phyloP scores from a whole-genome alignment of 1,140 invertebrate genomes.

The Ephestia elutella region DNA sequence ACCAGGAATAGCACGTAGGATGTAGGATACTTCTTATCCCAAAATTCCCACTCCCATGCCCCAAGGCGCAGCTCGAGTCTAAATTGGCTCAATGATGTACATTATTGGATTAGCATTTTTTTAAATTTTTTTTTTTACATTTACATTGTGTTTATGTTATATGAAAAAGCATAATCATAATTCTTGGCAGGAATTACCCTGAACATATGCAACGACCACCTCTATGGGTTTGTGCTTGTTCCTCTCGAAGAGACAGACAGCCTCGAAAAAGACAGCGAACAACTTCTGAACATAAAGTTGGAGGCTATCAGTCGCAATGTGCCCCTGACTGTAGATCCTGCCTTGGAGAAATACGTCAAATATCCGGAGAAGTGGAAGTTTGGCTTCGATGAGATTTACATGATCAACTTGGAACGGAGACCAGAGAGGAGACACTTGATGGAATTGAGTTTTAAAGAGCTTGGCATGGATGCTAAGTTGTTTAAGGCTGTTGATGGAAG shows the following conservation, averaged over 20 bases:
- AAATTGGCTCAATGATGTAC: too few species aligned
- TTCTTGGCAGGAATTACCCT: slow-evolving; percentile 78
- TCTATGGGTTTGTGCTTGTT: slow-evolving; percentile 88
- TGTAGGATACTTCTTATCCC: too few species aligned
- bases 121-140: too few species aligned
- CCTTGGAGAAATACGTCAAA: slow-evolving; percentile 68
- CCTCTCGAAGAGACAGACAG: slow-evolving; percentile 84
- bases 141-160: too few species aligned
- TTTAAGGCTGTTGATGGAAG: slow-evolving; percentile 93
- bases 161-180: too few species aligned
- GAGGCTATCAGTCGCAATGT: slow-evolving; percentile 45
- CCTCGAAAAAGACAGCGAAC: slow-evolving; percentile 80
- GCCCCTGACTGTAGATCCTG: slow-evolving; percentile 50
- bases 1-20: too few species aligned
- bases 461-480: slow-evolving; percentile 84
- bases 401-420: slow-evolving; percentile 93
- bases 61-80: too few species aligned
- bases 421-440: slow-evolving; percentile 87
- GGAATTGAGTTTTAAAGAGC: slow-evolving; percentile 83
- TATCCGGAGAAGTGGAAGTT: slow-evolving; percentile 76
- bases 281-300: slow-evolving; percentile 86
- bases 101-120: too few species aligned
- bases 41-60: too few species aligned
- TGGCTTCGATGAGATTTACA: slow-evolving; percentile 86
- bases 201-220: slow-evolving; percentile 86